phyloP scores from a whole-genome alignment of 2,797 vertebrate genomes.

The Rousettus madagascariensis region DNA sequence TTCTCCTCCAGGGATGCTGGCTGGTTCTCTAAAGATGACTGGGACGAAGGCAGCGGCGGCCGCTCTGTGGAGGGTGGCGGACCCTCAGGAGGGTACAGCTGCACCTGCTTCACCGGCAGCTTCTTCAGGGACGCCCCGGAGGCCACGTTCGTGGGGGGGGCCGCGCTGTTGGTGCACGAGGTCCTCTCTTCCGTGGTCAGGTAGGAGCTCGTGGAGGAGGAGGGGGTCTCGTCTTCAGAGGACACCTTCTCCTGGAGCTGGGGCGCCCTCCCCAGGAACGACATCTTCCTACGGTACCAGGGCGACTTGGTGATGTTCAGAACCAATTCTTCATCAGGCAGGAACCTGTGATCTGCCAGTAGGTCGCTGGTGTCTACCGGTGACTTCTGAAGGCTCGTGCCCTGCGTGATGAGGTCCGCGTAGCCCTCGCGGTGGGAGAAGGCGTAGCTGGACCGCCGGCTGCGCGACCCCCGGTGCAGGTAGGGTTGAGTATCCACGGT shows the following conservation, averaged over 20 bases:
- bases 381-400: slow-evolving; percentile 68
- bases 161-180: fast-evolving
- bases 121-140: neutral
- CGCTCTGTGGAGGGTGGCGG: neutral
- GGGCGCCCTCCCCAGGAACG: fast-evolving
- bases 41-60: neutral
- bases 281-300: neutral
- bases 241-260: fast-evolving
- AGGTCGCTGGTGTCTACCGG: fast-evolving
- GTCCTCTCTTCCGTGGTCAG: fast-evolving
- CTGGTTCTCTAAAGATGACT: neutral
- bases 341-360: fast-evolving
- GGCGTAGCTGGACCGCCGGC: slow-evolving; percentile 89
- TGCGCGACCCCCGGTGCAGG: slow-evolving; percentile 67
- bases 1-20: neutral
- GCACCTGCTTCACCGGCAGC: fast-evolving
- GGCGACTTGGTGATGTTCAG: fast-evolving
- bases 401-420: slow-evolving; percentile 84
- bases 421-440: slow-evolving; percentile 89
- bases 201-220: fast-evolving
- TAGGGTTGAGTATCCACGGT: slow-evolving; percentile 80
- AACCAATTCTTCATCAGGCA: fast-evolving
- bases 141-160: fast-evolving
- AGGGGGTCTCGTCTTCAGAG: fast-evolving
- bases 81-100: neutral